phyloP scores from a whole-genome alignment of 2,797 vertebrate genomes.

The Brachymystax lenok region DNA sequence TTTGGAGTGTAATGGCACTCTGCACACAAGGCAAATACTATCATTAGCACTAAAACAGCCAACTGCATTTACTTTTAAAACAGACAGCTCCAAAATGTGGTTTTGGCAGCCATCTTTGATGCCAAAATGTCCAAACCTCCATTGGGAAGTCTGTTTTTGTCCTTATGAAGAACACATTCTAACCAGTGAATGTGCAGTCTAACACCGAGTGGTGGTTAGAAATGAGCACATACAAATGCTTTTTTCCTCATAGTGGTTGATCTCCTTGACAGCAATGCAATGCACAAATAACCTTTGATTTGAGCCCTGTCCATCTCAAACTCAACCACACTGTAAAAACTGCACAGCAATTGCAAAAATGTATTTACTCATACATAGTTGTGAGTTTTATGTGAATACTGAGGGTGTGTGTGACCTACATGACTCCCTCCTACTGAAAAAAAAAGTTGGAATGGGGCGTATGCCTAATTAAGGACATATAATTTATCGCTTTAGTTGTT shows the following conservation, averaged over 20 bases:
- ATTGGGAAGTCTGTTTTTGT: no score
- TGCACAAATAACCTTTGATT: neutral
- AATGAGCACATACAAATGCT: conserved; percentile 2
- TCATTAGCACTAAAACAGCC: neutral
- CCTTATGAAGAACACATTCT: no score
- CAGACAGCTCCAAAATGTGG: no score
- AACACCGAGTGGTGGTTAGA: neutral
- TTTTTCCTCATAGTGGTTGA: neutral
- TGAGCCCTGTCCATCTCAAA: neutral
- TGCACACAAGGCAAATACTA: neutral
- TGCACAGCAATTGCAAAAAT: neutral
- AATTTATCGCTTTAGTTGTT: no score
- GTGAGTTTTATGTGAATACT: neutral
- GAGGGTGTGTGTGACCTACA: neutral
- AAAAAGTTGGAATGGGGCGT: neutral
- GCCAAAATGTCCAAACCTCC: no score
- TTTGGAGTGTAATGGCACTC: neutral
- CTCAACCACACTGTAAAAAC: neutral
- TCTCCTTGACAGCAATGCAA: neutral
- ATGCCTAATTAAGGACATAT: no score
- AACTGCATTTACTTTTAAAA: neutral
- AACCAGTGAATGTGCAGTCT: no score
- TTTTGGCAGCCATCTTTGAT: no score
- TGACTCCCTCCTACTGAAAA: neutral
- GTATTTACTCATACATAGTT: neutral